Base-by-base conservation (phyloP, 2,797 vertebrate species). In the Danio jaintianensis region DNA sequence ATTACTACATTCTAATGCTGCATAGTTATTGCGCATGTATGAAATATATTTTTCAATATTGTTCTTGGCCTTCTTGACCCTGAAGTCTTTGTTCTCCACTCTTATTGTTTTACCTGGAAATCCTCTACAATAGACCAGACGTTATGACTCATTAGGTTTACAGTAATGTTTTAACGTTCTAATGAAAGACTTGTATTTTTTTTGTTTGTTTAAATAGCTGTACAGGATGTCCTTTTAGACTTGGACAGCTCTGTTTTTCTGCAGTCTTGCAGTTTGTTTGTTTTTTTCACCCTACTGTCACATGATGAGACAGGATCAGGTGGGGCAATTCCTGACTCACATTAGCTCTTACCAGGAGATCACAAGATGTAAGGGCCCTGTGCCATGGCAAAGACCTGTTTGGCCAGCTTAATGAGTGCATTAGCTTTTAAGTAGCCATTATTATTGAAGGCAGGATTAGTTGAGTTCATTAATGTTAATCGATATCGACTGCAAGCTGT, bases 231-330 rank as follows among this genome's bases (percentile, higher is more conserved):
- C 64, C 61, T 73, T n/a, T 68, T 78, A 29, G 64, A 52, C 47
- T 67, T 78, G 63, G 50, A 29, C 72, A 73, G 72, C 68, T 77
- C 13, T 56, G 47, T 66, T 85, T 81, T 81, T 80, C 80, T 82
- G 63, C 70, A 83, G 42, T 52, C 47, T 36, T 56, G 67, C 61
- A 55, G 68, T 42, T n/a, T 20, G 2, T 64, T 18, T 12, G n/a
- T n/a, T 58, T 29, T 29, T 16, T 20, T 61, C 63, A 36, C 45
- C 9, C 6, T 40, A 5, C 52, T 36, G 12, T 53, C 55, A 71
- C 67, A 52, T 56, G 66, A 52, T 66, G 22, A 59, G 15, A 42
- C 53, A 1, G 45, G 36, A 42, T 29, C 69, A 66, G 62, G 18
- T 68, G 63, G 55, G 50, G 62, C 42, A 48, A 36, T 56, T 45